A percentile compares a stretch with the other conserved stretches of the same genome.
phyloP scores from a whole-genome alignment of 2,797 vertebrate genomes.

The Linurgus olivaceus region DNA sequence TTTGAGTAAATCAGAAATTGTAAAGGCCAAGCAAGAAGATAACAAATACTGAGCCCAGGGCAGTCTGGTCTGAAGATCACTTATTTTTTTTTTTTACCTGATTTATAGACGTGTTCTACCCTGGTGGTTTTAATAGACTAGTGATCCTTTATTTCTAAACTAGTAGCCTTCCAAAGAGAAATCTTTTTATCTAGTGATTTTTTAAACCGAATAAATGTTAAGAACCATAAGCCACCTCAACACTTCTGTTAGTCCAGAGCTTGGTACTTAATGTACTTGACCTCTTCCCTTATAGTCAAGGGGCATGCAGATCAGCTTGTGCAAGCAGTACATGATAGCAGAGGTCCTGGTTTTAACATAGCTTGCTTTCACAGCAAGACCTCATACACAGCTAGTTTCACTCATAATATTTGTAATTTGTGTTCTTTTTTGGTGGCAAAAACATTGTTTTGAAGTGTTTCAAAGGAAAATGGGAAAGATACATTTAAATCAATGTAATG shows the following conservation, averaged over 20 bases:
- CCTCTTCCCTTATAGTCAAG: background rate
- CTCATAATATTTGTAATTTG: background rate
- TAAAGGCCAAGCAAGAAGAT: background rate
- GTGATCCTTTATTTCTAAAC: background rate
- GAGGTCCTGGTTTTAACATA: background rate
- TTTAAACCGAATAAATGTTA: background rate
- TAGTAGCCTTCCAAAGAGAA: background rate
- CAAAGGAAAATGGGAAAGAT: background rate
- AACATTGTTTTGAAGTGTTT: background rate
- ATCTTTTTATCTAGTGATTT: background rate
- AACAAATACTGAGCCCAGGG: background rate
- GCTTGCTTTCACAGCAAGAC: background rate
- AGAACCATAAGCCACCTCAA: background rate
- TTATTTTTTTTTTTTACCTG: background rate
- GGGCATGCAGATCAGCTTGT: background rate
- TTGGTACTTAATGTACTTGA: background rate
- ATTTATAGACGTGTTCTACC: background rate
- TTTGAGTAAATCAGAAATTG: background rate
- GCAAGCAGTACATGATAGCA: background rate
- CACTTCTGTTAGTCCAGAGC: background rate
- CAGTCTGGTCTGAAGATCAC: background rate
- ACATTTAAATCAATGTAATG: background rate
- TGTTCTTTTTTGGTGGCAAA: background rate
- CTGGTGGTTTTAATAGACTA: background rate
- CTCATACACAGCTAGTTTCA: background rate